Conservation (phyloP, 2,797 vertebrate species). For the Tiaroga cobitis region DNA sequence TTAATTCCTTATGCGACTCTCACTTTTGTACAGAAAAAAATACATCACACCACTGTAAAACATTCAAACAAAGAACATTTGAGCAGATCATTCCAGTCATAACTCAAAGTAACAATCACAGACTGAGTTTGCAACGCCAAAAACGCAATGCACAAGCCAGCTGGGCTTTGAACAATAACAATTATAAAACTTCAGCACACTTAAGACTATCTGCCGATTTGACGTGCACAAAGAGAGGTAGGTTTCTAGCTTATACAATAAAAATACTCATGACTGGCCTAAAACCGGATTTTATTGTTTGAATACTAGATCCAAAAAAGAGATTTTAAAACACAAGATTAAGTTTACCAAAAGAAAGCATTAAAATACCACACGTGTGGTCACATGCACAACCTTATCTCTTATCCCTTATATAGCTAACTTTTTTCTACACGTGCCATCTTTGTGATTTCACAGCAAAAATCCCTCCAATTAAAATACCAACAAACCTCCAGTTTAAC, state of each 20-base stretch:
- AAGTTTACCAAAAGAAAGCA: neutral
- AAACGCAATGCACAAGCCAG: slow-evolving; percentile 20
- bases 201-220: neutral
- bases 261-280: neutral
- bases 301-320: neutral
- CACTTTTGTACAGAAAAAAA: slow-evolving; percentile 1
- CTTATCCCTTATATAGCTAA: slow-evolving; percentile 17
- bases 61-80: slow-evolving; percentile 36
- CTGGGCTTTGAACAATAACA: slow-evolving; percentile 22
- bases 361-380: neutral
- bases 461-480: neutral
- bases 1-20: slow-evolving; percentile 23
- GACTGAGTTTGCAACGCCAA: slow-evolving; percentile 7
- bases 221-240: neutral
- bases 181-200: neutral
- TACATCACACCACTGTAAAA: slow-evolving; percentile 29
- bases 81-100: slow-evolving; percentile 62
- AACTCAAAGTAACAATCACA: slow-evolving; percentile 49
- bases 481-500: neutral
- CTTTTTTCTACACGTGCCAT: neutral
- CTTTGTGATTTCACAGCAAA: neutral
- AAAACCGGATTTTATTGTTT: neutral
- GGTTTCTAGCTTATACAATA: neutral
- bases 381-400: slow-evolving; percentile 20
- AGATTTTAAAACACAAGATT: neutral